phyloP scores from a whole-genome alignment of 2,888 invertebrate genomes.

The Chymomyza caudatula region DNA sequence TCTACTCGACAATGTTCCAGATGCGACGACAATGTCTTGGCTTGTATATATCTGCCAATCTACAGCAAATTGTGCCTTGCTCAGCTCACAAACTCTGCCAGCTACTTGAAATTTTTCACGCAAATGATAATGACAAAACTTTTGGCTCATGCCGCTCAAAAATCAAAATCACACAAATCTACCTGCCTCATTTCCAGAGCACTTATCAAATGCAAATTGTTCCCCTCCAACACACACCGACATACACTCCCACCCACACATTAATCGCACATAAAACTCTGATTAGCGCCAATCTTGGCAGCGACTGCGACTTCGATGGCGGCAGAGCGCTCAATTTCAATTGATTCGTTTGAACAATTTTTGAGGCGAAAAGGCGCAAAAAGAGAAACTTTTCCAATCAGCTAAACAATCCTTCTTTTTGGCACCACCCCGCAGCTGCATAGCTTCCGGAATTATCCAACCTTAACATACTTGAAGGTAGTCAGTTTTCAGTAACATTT shows the following conservation, averaged over 20 bases:
- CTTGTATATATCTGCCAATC: no score
- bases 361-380: slow-evolving; percentile 10
- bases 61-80: slow-evolving; percentile 24
- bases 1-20: neutral
- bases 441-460: neutral
- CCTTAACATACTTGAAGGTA: no score
- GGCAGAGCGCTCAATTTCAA: slow-evolving; percentile 55
- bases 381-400: slow-evolving; percentile 67
- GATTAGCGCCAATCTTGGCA: slow-evolving; percentile 54
- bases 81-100: slow-evolving; percentile 22
- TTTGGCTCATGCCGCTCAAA: slow-evolving; percentile 26
- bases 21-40: no score
- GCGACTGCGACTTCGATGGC: no score
- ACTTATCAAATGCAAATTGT: slow-evolving; percentile 12
- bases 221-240: slow-evolving; percentile 14
- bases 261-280: slow-evolving; percentile 70
- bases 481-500: slow-evolving; percentile 3
- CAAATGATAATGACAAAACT: slow-evolving; percentile 64
- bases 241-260: slow-evolving; percentile 25
- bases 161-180: neutral
- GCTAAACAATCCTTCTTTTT: slow-evolving; percentile 54
- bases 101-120: slow-evolving; percentile 37
- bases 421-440: neutral
- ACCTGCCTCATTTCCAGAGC: neutral
- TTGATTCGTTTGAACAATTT: slow-evolving; percentile 54